These are phyloP conservation scores for Papilio dardanus DNA, from an alignment of 1,140 invertebrate species.

Conservation along the genomic window DNA sequence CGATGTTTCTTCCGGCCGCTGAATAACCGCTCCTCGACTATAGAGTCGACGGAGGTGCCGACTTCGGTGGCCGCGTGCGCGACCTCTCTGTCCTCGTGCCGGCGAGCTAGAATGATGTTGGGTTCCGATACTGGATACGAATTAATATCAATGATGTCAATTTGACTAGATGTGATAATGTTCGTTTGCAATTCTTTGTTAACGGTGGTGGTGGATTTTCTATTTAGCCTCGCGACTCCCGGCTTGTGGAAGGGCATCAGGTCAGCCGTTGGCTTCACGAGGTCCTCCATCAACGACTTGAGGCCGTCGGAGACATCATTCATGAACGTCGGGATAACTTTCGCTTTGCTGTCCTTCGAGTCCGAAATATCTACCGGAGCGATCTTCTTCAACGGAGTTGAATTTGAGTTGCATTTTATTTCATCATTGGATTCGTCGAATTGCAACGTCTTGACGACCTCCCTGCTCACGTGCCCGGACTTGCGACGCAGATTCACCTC, in stretches of 20 bases:
- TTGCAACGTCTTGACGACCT: constrained; percentile 67
- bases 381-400: constrained; percentile 59
- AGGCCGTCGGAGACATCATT: constrained; percentile 65
- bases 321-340: constrained; percentile 65
- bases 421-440: constrained; percentile 59
- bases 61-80: not conserved
- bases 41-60: not conserved
- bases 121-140: constrained; percentile 46
- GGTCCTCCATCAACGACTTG: constrained; percentile 68
- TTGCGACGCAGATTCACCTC: constrained; percentile 43
- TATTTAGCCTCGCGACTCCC: constrained; percentile 19
- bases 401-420: constrained; percentile 37
- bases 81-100: not conserved
- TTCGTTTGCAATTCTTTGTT: constrained; percentile 69
- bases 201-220: constrained; percentile 47
- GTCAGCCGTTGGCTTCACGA: constrained; percentile 66
- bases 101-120: constrained; percentile 31
- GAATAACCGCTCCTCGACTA: not conserved
- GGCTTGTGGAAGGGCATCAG: constrained; percentile 48
- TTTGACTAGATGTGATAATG: constrained; percentile 66
- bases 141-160: constrained; percentile 62
- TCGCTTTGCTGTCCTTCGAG: constrained; percentile 55
- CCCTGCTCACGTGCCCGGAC: constrained; percentile 53
- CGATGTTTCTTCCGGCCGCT: not conserved
- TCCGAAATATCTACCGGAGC: constrained; percentile 60